These are phyloP conservation scores for Parnassius smintheus DNA, from an alignment of 2,888 invertebrate species.

Conservation along the genomic window DNA sequence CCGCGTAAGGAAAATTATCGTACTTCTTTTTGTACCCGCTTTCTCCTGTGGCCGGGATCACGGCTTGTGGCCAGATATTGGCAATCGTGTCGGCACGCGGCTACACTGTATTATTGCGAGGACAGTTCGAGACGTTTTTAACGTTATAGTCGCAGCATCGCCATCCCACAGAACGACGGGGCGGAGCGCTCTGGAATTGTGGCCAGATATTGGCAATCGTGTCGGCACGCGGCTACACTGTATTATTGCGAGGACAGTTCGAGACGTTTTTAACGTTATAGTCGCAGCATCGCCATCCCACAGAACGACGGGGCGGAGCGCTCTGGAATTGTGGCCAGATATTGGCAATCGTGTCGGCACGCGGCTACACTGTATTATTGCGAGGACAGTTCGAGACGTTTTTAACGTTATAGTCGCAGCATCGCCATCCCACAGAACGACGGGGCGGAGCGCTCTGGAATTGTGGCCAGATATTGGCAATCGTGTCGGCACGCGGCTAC, in stretches of 20 bases:
- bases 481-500: slow-evolving; percentile 21
- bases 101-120: slow-evolving; percentile 16
- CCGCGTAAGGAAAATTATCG: no score
- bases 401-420: not conserved
- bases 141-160: slow-evolving; percentile 1
- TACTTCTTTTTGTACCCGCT: not conserved
- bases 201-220: slow-evolving; percentile 19
- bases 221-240: slow-evolving; percentile 21
- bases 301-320: not conserved
- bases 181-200: slow-evolving; percentile 8
- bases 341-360: slow-evolving; percentile 17
- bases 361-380: slow-evolving; percentile 21
- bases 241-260: slow-evolving; percentile 1
- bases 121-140: not conserved
- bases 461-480: slow-evolving; percentile 14
- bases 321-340: no score
- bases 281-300: slow-evolving; percentile 1
- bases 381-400: not conserved
- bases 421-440: not conserved
- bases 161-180: not conserved
- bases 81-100: slow-evolving; percentile 19
- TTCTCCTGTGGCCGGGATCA: not conserved
- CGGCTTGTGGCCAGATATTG: slow-evolving; percentile 8
- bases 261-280: not conserved
- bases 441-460: slow-evolving; percentile 5